Base-by-base conservation (phyloP, 2,113 vertebrate genomes). In the Gymnocephalus cernua region DNA sequence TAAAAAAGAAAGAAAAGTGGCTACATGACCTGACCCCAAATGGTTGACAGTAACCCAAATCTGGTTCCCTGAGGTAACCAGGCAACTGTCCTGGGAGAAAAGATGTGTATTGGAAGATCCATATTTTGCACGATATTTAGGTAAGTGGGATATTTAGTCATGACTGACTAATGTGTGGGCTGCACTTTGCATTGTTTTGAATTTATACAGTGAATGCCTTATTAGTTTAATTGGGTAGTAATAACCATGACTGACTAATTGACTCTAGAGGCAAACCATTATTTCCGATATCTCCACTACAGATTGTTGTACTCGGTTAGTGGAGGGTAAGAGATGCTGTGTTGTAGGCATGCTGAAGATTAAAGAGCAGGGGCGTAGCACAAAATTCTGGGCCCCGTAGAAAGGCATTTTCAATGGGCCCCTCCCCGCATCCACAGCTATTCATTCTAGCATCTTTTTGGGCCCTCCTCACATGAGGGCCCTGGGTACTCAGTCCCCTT, bases 131-230 rank as follows among this genome's bases (percentile, higher is more conserved):
- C 35, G 0, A 23, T 15, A 32, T 61, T 23, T 67, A 67, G 1
- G 3, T 41, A n/a, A 23, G 23, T 59, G 23, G 54, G 4, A 59
- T 6, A 68, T 53, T 69, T 47, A 19, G 47, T 81, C 47, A 61
- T 66, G 13, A 67, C 7, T 57, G 77, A 47, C 67, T 64, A 57
- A 66, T 59, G 9, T 51, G 23, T 23, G 23, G 10, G 66, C 59
- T 64, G 12, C 74, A 27, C 50, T 54, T 73, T 61, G 44, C 23
- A 45, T 47, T 45, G 74, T 48, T 73, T 66, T 13, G 25, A 69
- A 75, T 59, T 65, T 59, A 71, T 27, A 53, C 25, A 47, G n/a
- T 59, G 27, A 32, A 85, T 54, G 25, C 3, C 23, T 59, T 72
- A 66, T 77, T 47, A 16, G 51, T 56, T 65, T 58, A 77, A 71